These are phyloP conservation scores for Triplophysa bombifrons DNA, from an alignment of 2,797 vertebrate genomes.

Conservation along the genomic window DNA sequence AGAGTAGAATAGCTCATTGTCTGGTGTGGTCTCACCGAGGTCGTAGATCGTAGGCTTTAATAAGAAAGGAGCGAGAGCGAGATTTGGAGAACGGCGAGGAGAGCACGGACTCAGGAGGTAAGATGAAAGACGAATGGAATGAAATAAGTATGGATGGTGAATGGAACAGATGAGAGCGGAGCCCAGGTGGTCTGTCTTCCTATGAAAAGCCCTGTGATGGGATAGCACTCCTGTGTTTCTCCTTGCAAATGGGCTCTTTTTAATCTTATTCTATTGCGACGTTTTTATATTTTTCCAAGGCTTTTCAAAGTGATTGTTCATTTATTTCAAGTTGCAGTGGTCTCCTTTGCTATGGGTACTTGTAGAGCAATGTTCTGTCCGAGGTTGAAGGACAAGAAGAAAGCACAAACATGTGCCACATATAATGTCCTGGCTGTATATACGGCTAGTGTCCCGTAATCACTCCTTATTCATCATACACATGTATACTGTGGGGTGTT, in stretches of 20 bases:
- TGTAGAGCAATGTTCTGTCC: conserved; percentile 3
- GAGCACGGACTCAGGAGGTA: conserved; percentile 35
- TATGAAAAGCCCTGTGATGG: conserved; percentile 34
- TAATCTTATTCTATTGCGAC: conserved; percentile 29
- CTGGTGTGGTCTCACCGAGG: conserved; percentile 32
- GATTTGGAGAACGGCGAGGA: conserved; percentile 32
- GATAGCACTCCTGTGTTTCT: conserved; percentile 30
- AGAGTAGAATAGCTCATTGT: conserved; percentile 54
- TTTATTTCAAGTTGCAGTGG: conserved; percentile 42
- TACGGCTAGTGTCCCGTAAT: not conserved
- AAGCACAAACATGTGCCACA: not conserved
- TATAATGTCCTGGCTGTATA: not conserved
- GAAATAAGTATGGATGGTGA: conserved; percentile 36
- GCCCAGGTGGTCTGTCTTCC: conserved; percentile 45
- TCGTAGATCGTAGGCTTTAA: conserved; percentile 50
- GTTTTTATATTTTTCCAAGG: conserved; percentile 39
- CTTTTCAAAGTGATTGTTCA: conserved; percentile 46
- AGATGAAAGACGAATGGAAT: conserved; percentile 58
- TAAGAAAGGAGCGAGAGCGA: conserved; percentile 46
- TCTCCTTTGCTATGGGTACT: conserved; percentile 20
- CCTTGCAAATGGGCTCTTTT: conserved; percentile 44
- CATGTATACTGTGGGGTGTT: not conserved
- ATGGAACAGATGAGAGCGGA: conserved; percentile 34
- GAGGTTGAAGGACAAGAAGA: conserved; percentile 15
- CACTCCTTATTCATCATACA: not conserved